Evolutionary conservation across 2,113 vertebrate species (phyloP).

Genomic region (Myotis lucifugus): DNA sequence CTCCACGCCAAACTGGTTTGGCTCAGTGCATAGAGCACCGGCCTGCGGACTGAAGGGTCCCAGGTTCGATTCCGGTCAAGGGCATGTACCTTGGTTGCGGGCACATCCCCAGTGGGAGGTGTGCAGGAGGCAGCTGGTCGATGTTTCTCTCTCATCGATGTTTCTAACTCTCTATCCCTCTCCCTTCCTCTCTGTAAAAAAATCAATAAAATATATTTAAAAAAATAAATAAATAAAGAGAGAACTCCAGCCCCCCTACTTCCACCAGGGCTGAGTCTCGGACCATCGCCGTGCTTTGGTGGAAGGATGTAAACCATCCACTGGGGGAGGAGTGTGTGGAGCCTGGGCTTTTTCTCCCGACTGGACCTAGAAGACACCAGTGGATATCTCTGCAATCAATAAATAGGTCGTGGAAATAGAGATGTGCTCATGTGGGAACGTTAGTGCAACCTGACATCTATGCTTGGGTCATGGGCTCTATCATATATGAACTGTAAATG

Average conservation of each 20-base stretch:
- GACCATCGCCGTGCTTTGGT: neutral
- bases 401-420: neutral
- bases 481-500: rapidly evolving
- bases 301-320: neutral
- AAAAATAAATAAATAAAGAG: no score
- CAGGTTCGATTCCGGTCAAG: no score
- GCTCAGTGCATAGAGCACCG: no score
- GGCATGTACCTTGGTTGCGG: no score
- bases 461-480: neutral
- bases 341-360: neutral
- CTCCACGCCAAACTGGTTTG: no score
- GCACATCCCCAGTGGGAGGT: no score
- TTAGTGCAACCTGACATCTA: neutral
- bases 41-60: no score
- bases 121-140: no score
- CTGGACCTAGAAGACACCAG: neutral
- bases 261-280: neutral
- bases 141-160: no score
- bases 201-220: no score
- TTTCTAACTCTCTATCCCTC: no score
- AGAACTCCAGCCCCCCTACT: neutral
- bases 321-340: neutral
- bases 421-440: neutral
- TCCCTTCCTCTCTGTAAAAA: no score
- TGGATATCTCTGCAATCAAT: neutral